A percentile compares a stretch with the other conserved stretches of the same genome.
These are phyloP conservation scores for Myotis davidii DNA, from an alignment of 2,113 vertebrate species.

Conservation along the genomic window DNA sequence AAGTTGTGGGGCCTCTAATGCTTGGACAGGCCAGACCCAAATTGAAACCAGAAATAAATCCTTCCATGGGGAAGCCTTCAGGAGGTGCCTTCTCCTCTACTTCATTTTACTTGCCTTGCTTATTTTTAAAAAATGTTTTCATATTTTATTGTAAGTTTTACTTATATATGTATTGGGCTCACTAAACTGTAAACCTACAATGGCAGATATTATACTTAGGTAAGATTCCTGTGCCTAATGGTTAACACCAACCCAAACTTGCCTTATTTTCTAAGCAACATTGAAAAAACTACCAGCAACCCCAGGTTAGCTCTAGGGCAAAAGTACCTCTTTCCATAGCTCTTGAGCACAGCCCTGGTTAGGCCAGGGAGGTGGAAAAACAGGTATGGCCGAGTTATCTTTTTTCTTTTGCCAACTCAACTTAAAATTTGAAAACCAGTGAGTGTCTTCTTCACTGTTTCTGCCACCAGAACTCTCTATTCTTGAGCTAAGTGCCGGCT, in stretches of 20 bases:
- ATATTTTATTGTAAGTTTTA: background rate
- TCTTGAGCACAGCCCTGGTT: background rate
- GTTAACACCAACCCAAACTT: background rate
- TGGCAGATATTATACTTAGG: background rate
- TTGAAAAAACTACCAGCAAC: background rate
- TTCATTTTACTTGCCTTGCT: background rate
- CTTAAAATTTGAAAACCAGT: background rate
- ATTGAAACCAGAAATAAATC: background rate
- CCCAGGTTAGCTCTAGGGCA: background rate
- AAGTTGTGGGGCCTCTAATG: background rate
- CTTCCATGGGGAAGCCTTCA: background rate
- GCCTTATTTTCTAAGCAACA: background rate
- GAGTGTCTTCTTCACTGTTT: background rate
- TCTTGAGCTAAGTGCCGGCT: background rate
- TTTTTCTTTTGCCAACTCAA: background rate
- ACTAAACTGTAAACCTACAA: background rate
- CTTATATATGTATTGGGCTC: background rate
- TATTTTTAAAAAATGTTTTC: background rate
- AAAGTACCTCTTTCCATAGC: background rate
- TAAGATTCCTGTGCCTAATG: background rate
- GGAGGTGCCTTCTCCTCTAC: background rate
- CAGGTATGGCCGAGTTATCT: background rate
- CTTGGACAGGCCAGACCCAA: background rate
- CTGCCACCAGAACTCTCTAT: background rate
- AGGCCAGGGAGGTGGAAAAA: background rate